phyloP scores from a whole-genome alignment of 2,888 invertebrate genomes.

The Mesodorylaimus sp. region DNA sequence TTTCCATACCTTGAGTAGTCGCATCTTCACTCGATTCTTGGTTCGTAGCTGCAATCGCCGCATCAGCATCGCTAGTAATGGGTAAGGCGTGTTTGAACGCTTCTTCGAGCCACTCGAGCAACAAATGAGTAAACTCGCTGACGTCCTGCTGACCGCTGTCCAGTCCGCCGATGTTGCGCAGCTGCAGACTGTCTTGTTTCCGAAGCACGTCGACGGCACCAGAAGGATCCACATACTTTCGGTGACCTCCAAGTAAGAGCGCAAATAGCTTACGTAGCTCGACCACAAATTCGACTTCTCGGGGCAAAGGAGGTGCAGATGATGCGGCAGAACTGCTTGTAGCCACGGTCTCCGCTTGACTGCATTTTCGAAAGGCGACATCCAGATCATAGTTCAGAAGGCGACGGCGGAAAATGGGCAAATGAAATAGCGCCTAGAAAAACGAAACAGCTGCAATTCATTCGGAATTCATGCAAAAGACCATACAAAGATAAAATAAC shows the following conservation, averaged over 20 bases:
- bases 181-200: neutral
- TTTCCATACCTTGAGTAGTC: too few species aligned
- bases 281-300: conserved; percentile 26
- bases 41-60: too few species aligned
- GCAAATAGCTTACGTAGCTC: conserved; percentile 35
- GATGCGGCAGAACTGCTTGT: neutral
- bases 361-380: too few species aligned
- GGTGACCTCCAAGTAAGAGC: conserved; percentile 31
- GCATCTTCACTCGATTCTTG: too few species aligned
- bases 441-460: conserved; percentile 4
- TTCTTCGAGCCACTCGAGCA: conserved; percentile 36
- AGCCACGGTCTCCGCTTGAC: too few species aligned
- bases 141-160: conserved; percentile 35
- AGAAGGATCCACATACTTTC: conserved; percentile 36
- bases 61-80: neutral
- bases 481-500: neutral
- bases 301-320: neutral
- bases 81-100: conserved; percentile 23
- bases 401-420: conserved; percentile 32
- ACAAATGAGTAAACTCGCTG: conserved; percentile 37
- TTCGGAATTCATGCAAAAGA: neutral
- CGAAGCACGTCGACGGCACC: conserved; percentile 33
- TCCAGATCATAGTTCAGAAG: conserved; percentile 29
- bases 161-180: conserved; percentile 31
- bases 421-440: conserved; percentile 34